Percentiles rank a stretch among this genome's conserved stretches.
phyloP scores from a whole-genome alignment of 2,113 vertebrate species.

The Solea solea region DNA sequence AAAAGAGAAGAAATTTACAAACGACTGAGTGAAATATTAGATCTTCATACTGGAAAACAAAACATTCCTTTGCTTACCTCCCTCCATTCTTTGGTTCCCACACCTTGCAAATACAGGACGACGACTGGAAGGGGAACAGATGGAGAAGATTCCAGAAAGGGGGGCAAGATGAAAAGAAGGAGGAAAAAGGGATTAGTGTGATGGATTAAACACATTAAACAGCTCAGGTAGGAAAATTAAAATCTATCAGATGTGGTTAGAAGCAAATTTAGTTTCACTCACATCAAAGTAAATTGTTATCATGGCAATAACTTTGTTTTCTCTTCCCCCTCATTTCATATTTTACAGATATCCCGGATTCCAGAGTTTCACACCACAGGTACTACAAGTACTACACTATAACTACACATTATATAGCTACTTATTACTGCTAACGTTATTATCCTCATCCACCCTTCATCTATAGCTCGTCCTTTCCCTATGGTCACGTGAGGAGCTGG shows the following conservation, averaged over 20 bases:
- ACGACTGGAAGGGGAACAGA: conserved; percentile 78
- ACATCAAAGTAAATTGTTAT: too few species aligned
- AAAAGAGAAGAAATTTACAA: not conserved
- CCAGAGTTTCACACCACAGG: too few species aligned
- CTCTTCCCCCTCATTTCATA: too few species aligned
- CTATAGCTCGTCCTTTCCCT: too few species aligned
- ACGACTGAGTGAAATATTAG: not conserved
- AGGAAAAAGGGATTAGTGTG: not conserved
- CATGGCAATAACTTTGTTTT: too few species aligned
- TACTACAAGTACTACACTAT: too few species aligned
- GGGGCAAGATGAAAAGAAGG: conserved; percentile 15
- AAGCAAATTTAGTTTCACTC: conserved; percentile 18
- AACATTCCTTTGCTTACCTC: conserved; percentile 81
- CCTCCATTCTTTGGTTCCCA: conserved; percentile 88
- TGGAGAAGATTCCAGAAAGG: conserved; percentile 10
- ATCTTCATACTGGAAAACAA: conserved; percentile 4
- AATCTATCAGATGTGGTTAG: conserved; percentile 1
- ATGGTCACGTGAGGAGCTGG: too few species aligned
- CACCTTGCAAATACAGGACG: conserved; percentile 85
- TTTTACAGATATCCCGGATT: too few species aligned
- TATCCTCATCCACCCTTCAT: too few species aligned
- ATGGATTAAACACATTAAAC: conserved; percentile 26
- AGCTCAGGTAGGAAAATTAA: conserved; percentile 25
- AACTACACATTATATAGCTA: too few species aligned
- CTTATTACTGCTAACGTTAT: too few species aligned